Base-by-base conservation (phyloP, 1,140 invertebrate species). In the Drosophila nigrodunni region DNA sequence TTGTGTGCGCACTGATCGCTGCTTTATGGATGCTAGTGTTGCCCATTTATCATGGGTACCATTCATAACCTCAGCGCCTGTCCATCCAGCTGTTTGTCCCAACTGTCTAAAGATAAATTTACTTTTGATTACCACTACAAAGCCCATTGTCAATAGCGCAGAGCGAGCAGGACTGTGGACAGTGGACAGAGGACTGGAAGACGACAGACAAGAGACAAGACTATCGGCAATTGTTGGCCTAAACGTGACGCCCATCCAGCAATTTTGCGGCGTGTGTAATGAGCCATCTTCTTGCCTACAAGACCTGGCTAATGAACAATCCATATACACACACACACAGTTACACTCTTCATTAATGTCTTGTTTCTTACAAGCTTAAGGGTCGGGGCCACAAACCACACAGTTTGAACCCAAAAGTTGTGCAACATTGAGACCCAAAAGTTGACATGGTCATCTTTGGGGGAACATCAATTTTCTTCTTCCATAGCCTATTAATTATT, bases 211-310 rank as follows among this genome's bases (percentile, higher is more conserved):
- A 30, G 25, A 39, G n/a, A 44, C 18, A 18, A 47, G 59, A 44
- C 59, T 34, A 2, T 34, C 54, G 46, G 58, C 65, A 68, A 69
- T 74, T 74, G 71, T 65, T 58, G 37, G 57, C 15, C n/a, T 47
- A 78, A 81, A 81, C 74, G 69, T 64, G 66, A 57, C 66, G 66
- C 69, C 83, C 79, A 62, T 61, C 47, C 30, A 78, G 50, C 76
- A 68, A 75, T 82, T 30, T 77, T 79, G 76, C 52, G 82, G 72
- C 57, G 55, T 64, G 65, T 76, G 83, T 87, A 86, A 86, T 86
- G 82, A 86, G 79, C 60, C 72, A 75, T 81, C 86, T 86, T 81
- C 82, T 73, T 21, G 37, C 21, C 21, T 52, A 2, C 49, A 49
- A 49, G 52, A 21, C 30, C 46, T 15, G 74, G 61, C 72, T 83